These are phyloP conservation scores for Drosophila heteroneura DNA, from an alignment of 2,888 invertebrate genomes.

Conservation along the genomic window DNA sequence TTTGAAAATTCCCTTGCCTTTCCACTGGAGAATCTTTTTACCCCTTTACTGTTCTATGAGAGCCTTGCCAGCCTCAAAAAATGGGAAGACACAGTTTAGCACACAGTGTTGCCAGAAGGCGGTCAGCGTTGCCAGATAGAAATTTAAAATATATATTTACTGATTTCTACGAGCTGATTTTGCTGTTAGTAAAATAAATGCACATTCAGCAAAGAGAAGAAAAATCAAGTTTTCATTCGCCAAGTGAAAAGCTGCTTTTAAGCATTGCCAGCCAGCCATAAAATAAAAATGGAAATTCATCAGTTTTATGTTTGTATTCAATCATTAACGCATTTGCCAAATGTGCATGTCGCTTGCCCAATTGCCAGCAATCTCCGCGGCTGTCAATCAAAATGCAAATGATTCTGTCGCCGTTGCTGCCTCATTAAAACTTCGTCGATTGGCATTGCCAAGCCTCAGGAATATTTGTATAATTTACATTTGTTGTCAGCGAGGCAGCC, in stretches of 20 bases:
- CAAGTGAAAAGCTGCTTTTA: neutral
- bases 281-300: conserved; percentile 8
- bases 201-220: neutral
- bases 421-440: conserved; percentile 69
- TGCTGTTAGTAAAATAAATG: neutral
- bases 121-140: conserved; percentile 4
- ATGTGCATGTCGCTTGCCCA: conserved; percentile 64
- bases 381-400: conserved; percentile 81
- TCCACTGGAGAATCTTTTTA: neutral
- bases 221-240: neutral
- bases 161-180: neutral
- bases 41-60: conserved; percentile 29
- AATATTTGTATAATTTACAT: conserved; percentile 70
- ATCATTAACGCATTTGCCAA: conserved; percentile 70
- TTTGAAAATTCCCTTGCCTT: conserved; percentile 7
- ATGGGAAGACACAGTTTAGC: conserved; percentile 28
- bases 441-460: conserved; percentile 29
- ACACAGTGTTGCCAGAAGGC: conserved; percentile 37
- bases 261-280: conserved; percentile 1
- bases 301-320: conserved; percentile 9
- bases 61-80: conserved; percentile 14
- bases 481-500: conserved; percentile 40
- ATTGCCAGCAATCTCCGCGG: conserved; percentile 66
- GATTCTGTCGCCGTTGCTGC: conserved; percentile 36
- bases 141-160: neutral